Conservation (phyloP, 2,797 vertebrate genomes). For the Tamandua tetradactyla region DNA sequence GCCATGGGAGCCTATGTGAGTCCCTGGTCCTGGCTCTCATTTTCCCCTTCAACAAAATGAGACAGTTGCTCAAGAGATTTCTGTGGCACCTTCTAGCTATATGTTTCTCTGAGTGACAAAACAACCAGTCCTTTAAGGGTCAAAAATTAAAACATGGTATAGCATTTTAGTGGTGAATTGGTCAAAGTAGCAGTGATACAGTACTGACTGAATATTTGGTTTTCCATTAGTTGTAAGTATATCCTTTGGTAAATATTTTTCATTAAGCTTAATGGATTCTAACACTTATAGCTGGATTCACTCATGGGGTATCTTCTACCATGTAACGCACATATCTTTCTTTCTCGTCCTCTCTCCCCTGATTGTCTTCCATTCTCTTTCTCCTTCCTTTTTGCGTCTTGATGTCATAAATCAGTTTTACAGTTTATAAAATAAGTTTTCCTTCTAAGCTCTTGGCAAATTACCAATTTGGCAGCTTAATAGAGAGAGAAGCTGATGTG, state of each 20-base stretch:
- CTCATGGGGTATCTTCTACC: neutral
- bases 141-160: neutral
- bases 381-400: neutral
- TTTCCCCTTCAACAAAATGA: slow-evolving; percentile 15
- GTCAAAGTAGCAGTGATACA: neutral
- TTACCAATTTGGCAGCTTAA: neutral
- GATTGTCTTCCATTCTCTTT: neutral
- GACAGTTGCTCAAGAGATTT: neutral
- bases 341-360: neutral
- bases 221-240: neutral
- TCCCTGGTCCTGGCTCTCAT: neutral
- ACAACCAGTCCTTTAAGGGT: neutral
- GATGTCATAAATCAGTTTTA: neutral
- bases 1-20: neutral
- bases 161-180: neutral
- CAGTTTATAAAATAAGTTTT: neutral
- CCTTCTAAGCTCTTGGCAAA: neutral
- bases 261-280: neutral
- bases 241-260: neutral
- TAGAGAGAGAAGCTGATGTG: neutral
- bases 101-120: neutral
- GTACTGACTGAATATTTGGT: neutral
- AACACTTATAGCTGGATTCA: neutral
- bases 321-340: neutral
- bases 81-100: neutral